Base-by-base conservation (phyloP, 2,888 invertebrate genomes). In the Tanytarsus gracilentus region DNA sequence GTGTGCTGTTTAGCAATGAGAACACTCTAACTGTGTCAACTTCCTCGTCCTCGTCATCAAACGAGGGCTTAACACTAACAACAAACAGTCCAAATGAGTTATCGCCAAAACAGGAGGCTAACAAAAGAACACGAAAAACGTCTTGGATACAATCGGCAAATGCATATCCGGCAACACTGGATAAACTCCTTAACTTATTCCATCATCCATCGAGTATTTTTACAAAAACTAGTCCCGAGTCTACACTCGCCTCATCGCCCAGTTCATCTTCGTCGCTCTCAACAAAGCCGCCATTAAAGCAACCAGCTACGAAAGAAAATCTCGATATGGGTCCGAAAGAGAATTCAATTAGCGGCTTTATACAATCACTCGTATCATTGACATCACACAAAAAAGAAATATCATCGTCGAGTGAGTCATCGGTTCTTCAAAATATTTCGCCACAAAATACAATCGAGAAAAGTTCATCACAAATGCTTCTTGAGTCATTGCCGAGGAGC, bases 171-270 rank as follows among this genome's bases (percentile, higher is more conserved):
- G 78, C 81, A 6, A 79, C 82, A 67, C 72, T 85, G 55, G 84
- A 84, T 63, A 83, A 82, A 67, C 69, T 85, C 2, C 67, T 84
- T 0, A 83, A 82, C 25, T 66, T 85, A 2, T 84, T 85, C 68
- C 82, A 83, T 64, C 79, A 82, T 68, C 81, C 84, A 0, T 76
- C 77, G 53, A 78, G 77, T 65, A 70, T 83, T 55, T 83, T 84
- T 66, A 78, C 81, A 8, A 77, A 81, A 62, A 64, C 73, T 69
- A 61, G 67, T 68, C 58, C 71, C 70, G 11, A 71, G 65, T 25
- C 73, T 66, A 63, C 64, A 50, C 65, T 61, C 1, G 69, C 62
- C 50, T 64, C 66, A 29, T 65, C 64, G 50, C 40, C 64, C 39
- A 65, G 67, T 25, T 58, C 61, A 39, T 65, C 67, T 25, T 58